phyloP scores from a whole-genome alignment of 2,888 invertebrate genomes.

The Shargacucullia verbasci region DNA sequence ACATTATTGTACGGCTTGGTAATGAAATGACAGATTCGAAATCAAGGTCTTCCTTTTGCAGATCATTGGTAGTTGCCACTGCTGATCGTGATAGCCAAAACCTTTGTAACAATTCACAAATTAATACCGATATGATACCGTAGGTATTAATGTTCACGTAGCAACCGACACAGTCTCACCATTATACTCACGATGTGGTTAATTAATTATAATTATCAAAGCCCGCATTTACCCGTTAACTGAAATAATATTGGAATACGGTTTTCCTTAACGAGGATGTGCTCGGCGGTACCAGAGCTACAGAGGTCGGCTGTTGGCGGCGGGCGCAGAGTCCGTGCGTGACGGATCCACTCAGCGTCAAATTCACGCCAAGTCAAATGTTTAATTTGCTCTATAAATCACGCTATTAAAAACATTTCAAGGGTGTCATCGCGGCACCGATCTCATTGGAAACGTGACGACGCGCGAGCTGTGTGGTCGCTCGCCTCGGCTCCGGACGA shows the following conservation, averaged over 20 bases:
- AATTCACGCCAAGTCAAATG: constrained; percentile 89
- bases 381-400: constrained; percentile 89
- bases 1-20: background rate
- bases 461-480: constrained; percentile 82
- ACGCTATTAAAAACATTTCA: constrained; percentile 88
- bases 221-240: background rate
- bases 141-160: no score
- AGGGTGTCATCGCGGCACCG: constrained; percentile 87
- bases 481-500: constrained; percentile 22
- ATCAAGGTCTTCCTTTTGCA: no score
- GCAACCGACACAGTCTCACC: no score
- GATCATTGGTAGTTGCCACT: no score
- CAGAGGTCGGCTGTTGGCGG: constrained; percentile 56
- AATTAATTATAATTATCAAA: no score
- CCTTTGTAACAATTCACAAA: no score
- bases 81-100: no score
- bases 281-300: constrained; percentile 50
- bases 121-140: no score
- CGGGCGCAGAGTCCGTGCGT: constrained; percentile 81
- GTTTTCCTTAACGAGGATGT: constrained; percentile 9
- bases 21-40: background rate
- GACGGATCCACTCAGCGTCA: constrained; percentile 86
- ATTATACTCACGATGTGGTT: no score
- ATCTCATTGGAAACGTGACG: constrained; percentile 87
- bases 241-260: background rate